Evolutionary conservation across 2,888 invertebrate genomes (phyloP).

Genomic region (Aphodius sticticus): DNA sequence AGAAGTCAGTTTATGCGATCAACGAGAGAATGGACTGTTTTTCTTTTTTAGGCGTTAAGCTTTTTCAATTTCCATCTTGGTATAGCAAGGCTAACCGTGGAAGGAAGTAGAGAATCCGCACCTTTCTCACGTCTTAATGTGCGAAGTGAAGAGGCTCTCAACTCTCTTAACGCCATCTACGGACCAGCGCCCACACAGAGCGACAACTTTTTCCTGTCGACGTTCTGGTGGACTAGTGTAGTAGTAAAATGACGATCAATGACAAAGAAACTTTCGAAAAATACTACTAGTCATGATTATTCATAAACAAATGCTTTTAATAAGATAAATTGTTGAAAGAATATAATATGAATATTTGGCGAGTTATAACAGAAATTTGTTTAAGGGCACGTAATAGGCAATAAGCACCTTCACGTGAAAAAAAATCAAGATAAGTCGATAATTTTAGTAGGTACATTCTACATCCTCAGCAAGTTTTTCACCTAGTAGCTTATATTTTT

Average conservation of each 20-base stretch:
- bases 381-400: too few relatives aligned
- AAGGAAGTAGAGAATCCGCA: conserved; percentile 15
- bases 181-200: conserved; percentile 4
- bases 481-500: too few relatives aligned
- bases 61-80: conserved; percentile 6
- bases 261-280: neutral
- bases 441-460: too few relatives aligned
- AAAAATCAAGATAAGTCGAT: too few relatives aligned
- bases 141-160: conserved; percentile 4
- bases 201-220: neutral
- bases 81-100: conserved; percentile 6
- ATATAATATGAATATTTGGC: too few relatives aligned
- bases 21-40: neutral
- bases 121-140: conserved; percentile 4
- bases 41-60: conserved; percentile 17
- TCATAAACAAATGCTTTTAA: too few relatives aligned
- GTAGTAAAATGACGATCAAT: neutral
- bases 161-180: neutral
- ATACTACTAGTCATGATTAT: neutral
- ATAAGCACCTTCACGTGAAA: too few relatives aligned
- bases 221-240: neutral
- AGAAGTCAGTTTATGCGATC: neutral
- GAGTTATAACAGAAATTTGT: too few relatives aligned
- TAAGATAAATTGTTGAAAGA: too few relatives aligned
- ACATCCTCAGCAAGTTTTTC: too few relatives aligned